Percentiles rank a stretch among this genome's conserved stretches.
phyloP scores from a whole-genome alignment of 2,888 invertebrate species.

The Leptarthrus brevirostris region DNA sequence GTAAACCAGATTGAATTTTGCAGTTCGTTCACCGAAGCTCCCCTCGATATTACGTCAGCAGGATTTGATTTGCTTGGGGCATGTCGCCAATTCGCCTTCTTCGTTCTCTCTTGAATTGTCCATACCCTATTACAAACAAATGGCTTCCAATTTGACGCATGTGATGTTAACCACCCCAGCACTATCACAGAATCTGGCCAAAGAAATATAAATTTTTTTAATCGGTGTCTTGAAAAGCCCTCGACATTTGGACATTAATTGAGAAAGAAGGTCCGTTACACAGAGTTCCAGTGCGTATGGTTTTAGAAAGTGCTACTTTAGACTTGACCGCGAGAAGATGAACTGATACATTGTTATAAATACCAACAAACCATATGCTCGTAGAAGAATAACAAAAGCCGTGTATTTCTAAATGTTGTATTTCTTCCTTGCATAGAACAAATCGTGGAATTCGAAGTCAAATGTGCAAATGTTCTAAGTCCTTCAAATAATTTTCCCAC shows the following conservation, averaged over 20 bases:
- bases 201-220: not conserved
- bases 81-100: too few species aligned
- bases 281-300: constrained; percentile 52
- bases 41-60: too few species aligned
- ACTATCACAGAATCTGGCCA: constrained; percentile 1
- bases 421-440: not conserved
- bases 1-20: too few species aligned
- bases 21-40: too few species aligned
- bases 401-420: constrained; percentile 29
- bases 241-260: too few species aligned
- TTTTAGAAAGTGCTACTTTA: constrained; percentile 47
- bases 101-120: constrained; percentile 51
- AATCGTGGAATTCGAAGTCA: constrained; percentile 39
- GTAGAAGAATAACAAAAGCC: constrained; percentile 49
- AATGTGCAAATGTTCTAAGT: not conserved
- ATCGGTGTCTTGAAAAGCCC: not conserved
- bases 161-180: too few species aligned
- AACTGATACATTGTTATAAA: not conserved
- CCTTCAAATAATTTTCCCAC: constrained; percentile 38
- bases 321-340: constrained; percentile 29
- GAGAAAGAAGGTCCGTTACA: too few species aligned
- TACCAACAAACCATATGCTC: not conserved
- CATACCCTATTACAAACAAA: constrained; percentile 54
- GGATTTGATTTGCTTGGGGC: too few species aligned
- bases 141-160: constrained; percentile 2